These are phyloP conservation scores for Petrocephalus zakoni DNA, from an alignment of 2,113 vertebrate species.

Conservation along the genomic window DNA sequence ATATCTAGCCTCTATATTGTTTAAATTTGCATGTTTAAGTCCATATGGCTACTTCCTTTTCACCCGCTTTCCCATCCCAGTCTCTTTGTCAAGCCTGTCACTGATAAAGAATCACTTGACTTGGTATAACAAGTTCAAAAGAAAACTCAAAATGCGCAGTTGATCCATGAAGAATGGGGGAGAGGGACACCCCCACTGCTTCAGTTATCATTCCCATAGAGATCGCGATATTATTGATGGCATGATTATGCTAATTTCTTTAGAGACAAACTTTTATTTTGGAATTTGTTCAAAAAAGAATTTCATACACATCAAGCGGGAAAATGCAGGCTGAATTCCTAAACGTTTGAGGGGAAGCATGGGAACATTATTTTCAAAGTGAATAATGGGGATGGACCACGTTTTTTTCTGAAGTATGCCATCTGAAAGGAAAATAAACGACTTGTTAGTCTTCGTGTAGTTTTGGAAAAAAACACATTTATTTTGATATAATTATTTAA, in stretches of 20 bases:
- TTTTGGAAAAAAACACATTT: conserved; percentile 47
- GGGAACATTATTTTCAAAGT: conserved; percentile 67
- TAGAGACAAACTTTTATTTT: conserved; percentile 72
- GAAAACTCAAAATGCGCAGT: conserved; percentile 87
- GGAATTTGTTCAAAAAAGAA: conserved; percentile 79
- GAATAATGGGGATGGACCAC: conserved; percentile 57
- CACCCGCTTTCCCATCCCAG: conserved; percentile 87
- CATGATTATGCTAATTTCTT: conserved; percentile 90
- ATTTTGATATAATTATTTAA: conserved; percentile 24
- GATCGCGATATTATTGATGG: conserved; percentile 90
- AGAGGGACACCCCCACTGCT: conserved; percentile 92
- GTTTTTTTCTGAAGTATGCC: conserved; percentile 47
- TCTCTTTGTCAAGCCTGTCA: conserved; percentile 94
- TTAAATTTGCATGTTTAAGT: conserved; percentile 86
- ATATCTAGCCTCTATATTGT: conserved; percentile 69
- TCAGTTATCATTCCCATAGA: conserved; percentile 87
- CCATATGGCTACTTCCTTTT: conserved; percentile 95
- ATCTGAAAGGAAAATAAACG: conserved; percentile 51
- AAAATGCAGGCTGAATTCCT: conserved; percentile 72
- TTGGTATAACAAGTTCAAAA: conserved; percentile 98
- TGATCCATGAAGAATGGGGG: conserved; percentile 91
- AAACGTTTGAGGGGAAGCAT: conserved; percentile 72
- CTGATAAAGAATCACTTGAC: conserved; percentile 98
- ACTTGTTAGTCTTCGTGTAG: conserved; percentile 29
- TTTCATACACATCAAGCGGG: conserved; percentile 79